A percentile compares a stretch with the other conserved stretches of the same genome.
Conservation (phyloP, 2,113 vertebrate species). For the Syngnathus scovelli region DNA sequence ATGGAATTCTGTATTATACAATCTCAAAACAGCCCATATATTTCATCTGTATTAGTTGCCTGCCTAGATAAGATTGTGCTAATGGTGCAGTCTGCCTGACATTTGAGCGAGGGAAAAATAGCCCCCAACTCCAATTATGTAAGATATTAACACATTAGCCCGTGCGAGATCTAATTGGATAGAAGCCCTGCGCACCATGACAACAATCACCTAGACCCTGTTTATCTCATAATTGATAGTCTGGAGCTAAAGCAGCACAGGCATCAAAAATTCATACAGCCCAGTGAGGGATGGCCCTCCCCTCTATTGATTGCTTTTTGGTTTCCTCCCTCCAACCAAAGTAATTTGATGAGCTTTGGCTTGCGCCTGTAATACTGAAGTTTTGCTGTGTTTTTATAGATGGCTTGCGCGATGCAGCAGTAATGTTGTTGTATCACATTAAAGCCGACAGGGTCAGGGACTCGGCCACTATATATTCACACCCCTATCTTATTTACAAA, state of each 20-base stretch:
- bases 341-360: slow-evolving; percentile 62
- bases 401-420: slow-evolving; percentile 53
- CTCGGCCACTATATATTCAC: slow-evolving; percentile 67
- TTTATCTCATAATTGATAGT: slow-evolving; percentile 72
- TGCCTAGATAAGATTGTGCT: slow-evolving; percentile 52
- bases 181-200: slow-evolving; percentile 66
- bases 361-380: slow-evolving; percentile 55
- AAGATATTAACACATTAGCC: slow-evolving; percentile 71
- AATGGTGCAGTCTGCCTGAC: slow-evolving; percentile 57
- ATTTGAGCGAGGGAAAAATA: slow-evolving; percentile 62
- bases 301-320: slow-evolving; percentile 65
- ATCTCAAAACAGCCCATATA: slow-evolving; percentile 37
- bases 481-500: slow-evolving; percentile 64
- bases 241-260: slow-evolving; percentile 60
- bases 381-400: slow-evolving; percentile 63
- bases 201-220: slow-evolving; percentile 71
- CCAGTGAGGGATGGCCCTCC: slow-evolving; percentile 44
- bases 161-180: slow-evolving; percentile 66
- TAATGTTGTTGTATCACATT: slow-evolving; percentile 66
- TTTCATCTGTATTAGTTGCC: slow-evolving; percentile 51
- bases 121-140: slow-evolving; percentile 69
- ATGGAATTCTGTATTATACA: slow-evolving; percentile 49
- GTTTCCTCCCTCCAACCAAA: slow-evolving; percentile 59
- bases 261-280: slow-evolving; percentile 67
- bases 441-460: slow-evolving; percentile 52